Evolutionary conservation across 1,140 invertebrate genomes (phyloP).

Genomic region (Listronotus oregonensis): DNA sequence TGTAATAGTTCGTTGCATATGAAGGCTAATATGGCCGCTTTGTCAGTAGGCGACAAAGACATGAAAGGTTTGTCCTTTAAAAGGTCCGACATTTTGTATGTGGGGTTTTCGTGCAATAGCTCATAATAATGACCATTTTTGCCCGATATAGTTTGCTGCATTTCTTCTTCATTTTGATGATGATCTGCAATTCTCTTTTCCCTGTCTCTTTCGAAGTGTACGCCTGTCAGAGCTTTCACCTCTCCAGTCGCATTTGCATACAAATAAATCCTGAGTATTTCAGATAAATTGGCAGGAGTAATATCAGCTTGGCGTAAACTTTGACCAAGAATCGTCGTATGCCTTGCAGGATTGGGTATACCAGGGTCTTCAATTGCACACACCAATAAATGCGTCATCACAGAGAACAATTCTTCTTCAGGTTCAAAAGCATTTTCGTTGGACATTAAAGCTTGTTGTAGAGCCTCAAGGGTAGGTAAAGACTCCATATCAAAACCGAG

Average conservation of each 20-base stretch:
- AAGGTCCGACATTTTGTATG: slow-evolving; percentile 74
- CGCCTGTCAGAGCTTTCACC: slow-evolving; percentile 77
- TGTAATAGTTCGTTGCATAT: slow-evolving; percentile 93
- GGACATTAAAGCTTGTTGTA: slow-evolving; percentile 84
- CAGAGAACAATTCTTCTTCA: slow-evolving; percentile 85
- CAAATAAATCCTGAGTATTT: slow-evolving; percentile 87
- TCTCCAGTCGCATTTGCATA: slow-evolving; percentile 85
- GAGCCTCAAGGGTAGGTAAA: slow-evolving; percentile 80
- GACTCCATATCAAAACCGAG: slow-evolving; percentile 91
- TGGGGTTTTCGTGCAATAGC: slow-evolving; percentile 73
- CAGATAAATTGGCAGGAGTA: slow-evolving; percentile 88
- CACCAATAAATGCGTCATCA: slow-evolving; percentile 87
- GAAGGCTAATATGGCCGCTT: slow-evolving; percentile 85
- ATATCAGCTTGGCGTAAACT: slow-evolving; percentile 90
- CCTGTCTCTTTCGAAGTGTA: slow-evolving; percentile 75
- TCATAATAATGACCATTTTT: slow-evolving; percentile 81
- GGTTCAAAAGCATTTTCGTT: slow-evolving; percentile 73
- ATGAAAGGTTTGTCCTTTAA: slow-evolving; percentile 79
- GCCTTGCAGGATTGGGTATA: slow-evolving; percentile 83
- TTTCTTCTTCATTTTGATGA: slow-evolving; percentile 72
- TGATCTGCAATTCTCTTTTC: slow-evolving; percentile 79
- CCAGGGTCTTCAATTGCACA: slow-evolving; percentile 95
- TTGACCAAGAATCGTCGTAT: slow-evolving; percentile 87
- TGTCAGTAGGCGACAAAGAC: slow-evolving; percentile 82
- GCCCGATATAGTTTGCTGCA: slow-evolving; percentile 63